Base-by-base conservation (phyloP, 2,888 invertebrate species). In the Andrena chrysosceles region DNA sequence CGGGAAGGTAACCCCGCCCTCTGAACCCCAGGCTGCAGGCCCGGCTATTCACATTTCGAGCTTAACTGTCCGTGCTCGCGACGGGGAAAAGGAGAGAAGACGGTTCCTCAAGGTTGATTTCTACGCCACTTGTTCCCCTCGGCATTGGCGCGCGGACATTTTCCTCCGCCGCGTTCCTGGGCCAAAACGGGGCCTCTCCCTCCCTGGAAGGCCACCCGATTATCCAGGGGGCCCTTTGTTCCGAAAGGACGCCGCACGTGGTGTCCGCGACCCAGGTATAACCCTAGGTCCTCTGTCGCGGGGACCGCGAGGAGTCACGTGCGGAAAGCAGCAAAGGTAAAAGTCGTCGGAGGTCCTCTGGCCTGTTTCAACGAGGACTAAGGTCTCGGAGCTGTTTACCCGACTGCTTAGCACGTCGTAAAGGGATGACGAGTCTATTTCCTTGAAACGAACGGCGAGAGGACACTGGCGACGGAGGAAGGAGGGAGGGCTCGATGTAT, bases 371-470 rank as follows among this genome's bases (percentile, higher is more conserved):
- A 85, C 84, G 77, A 82, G 85, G 56, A 76, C 80, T 52, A 26
- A 8, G 29, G 35, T 77, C 78, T 69, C 77, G 52, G 13, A n/a
- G 56, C 48, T 88, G 81, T 89, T 89, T 89, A 81, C 87, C 76
- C 85, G 81, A 68, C 80, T 75, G 87, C 84, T 89, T 89, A 88
- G 80, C 89, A 82, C 84, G 80, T 89, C 89, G 84, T 89, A 89
- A 87, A 89, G 73, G 87, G 76, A 88, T 88, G 87, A 89, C 87
- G 84, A 89, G 89, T 89, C 86, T 80, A 88, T 89, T 88, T 88
- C 88, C 87, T 80, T 68, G 82, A 84, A 86, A 79, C 81, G 85
- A 81, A 66, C 60, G 77, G 67, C 77, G 70, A 73, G 64, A 60
- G 54, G 77, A 67, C 70, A 33, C 60, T 29, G 60, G 29, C 23